These are phyloP conservation scores for Ctena decussata DNA, from an alignment of 2,888 invertebrate species.

Conservation along the genomic window DNA sequence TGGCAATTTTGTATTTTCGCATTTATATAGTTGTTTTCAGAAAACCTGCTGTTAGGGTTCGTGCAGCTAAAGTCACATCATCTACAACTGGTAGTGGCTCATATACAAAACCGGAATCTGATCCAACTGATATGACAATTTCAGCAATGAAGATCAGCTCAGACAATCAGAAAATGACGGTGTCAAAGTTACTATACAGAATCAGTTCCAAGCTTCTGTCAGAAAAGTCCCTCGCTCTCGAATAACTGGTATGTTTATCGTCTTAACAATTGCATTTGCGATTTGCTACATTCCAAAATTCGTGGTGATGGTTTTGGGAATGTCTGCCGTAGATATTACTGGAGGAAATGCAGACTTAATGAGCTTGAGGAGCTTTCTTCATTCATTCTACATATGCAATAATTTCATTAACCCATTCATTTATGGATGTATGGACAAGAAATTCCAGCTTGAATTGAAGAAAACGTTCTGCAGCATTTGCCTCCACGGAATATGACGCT, in stretches of 20 bases:
- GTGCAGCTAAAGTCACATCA: not conserved
- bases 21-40: not conserved
- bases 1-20: not conserved
- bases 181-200: not conserved
- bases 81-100: not conserved
- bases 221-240: not conserved
- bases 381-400: not conserved
- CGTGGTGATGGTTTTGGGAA: not conserved
- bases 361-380: not conserved
- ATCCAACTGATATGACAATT: not conserved
- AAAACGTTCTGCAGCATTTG: not conserved
- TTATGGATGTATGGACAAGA: not conserved
- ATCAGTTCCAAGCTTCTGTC: not conserved
- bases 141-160: not conserved
- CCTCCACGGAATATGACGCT: no score
- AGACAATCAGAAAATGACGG: not conserved
- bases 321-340: no score
- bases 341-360: no score
- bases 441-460: not conserved
- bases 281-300: not conserved
- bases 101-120: not conserved
- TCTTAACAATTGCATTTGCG: not conserved
- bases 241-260: not conserved
- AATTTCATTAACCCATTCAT: not conserved
- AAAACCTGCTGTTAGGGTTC: not conserved